phyloP scores from a whole-genome alignment of 2,113 vertebrate species.

The Corythoichthys haematopterus region DNA sequence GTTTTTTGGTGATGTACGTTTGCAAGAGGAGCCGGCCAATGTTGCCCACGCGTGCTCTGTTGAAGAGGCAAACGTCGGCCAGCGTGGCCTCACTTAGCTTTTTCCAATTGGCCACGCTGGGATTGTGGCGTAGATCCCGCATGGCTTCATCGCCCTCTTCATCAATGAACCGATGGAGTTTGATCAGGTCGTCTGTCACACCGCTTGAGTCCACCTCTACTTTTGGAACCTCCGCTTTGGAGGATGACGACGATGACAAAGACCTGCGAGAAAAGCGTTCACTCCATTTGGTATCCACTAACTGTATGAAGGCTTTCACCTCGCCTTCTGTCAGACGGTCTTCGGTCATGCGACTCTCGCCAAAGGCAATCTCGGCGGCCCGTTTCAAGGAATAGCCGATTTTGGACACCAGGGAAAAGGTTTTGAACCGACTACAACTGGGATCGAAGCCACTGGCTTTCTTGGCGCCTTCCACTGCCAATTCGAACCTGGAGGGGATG shows the following conservation, averaged over 20 bases:
- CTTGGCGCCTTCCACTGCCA: conserved; percentile 66
- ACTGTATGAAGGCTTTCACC: conserved; percentile 59
- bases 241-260: conserved; percentile 16
- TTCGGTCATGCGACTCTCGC: conserved; percentile 65
- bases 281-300: conserved; percentile 65
- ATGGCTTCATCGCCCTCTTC: conserved; percentile 54
- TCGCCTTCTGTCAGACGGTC: conserved; percentile 54
- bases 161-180: conserved; percentile 54
- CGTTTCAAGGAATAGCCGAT: conserved; percentile 64
- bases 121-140: conserved; percentile 52
- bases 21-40: conserved; percentile 59
- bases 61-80: conserved; percentile 65
- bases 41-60: conserved; percentile 61
- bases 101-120: conserved; percentile 59
- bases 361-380: conserved; percentile 66
- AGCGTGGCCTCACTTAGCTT: conserved; percentile 64
- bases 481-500: conserved; percentile 53
- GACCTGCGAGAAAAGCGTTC: conserved; percentile 54
- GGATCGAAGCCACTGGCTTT: conserved; percentile 59
- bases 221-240: conserved; percentile 47
- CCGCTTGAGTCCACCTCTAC: conserved; percentile 52
- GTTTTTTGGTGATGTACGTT: conserved; percentile 48
- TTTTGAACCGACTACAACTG: conserved; percentile 57
- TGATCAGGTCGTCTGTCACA: conserved; percentile 60
- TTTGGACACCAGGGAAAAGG: conserved; percentile 56